Percentiles rank a stretch among this genome's conserved stretches.
Conservation (phyloP, 1,140 invertebrate species). For the Diploscapter pachys region DNA sequence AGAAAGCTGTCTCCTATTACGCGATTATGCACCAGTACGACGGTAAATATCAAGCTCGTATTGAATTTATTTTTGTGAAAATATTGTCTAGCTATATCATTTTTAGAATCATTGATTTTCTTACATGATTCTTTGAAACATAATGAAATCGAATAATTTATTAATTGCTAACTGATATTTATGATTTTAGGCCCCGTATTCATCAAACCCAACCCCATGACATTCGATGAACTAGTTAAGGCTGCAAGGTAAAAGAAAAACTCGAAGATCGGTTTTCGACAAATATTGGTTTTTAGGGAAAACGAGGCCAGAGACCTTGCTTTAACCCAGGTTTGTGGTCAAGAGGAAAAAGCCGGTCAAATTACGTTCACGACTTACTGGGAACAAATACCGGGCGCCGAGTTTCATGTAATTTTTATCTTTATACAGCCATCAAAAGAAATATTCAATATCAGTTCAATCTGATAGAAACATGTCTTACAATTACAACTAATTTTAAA, state of each 20-base stretch:
- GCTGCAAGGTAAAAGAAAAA: conserved; percentile 3
- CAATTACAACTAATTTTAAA: too few relatives aligned
- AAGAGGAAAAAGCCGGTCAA: conserved; percentile 49
- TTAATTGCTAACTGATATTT: neutral
- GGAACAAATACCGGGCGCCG: conserved; percentile 50
- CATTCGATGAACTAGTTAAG: conserved; percentile 49
- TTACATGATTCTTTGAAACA: too few relatives aligned
- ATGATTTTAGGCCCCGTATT: conserved; percentile 47
- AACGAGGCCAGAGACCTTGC: conserved; percentile 53
- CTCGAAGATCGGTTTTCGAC: too few relatives aligned
- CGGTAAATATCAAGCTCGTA: neutral
- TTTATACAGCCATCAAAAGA: too few relatives aligned
- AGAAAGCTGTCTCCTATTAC: conserved; percentile 40
- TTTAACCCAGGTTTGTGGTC: conserved; percentile 56
- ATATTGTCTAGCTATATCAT: neutral
- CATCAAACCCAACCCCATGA: conserved; percentile 53
- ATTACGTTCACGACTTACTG: conserved; percentile 55
- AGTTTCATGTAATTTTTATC: conserved; percentile 35
- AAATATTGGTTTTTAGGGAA: conserved; percentile 32
- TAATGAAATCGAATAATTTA: neutral
- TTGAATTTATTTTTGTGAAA: neutral
- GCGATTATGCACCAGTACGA: conserved; percentile 57
- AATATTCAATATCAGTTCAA: too few relatives aligned
- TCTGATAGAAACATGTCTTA: too few relatives aligned
- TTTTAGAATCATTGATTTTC: too few relatives aligned